phyloP scores from a whole-genome alignment of 1,140 invertebrate genomes.

The Drosophila teissieri region DNA sequence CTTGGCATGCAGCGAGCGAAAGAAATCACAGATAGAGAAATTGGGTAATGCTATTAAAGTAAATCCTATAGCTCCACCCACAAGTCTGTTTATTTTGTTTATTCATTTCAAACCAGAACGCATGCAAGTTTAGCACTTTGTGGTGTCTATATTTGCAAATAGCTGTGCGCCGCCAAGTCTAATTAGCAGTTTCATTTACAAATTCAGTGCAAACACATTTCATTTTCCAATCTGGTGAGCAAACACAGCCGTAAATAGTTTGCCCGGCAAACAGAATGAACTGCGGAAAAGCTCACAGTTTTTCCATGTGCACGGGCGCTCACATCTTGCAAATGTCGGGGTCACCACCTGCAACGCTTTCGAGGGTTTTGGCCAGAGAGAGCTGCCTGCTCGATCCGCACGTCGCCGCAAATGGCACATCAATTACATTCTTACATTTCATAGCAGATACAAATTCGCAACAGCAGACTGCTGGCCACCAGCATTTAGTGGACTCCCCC shows the following conservation, averaged over 20 bases:
- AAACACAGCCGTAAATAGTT: neutral
- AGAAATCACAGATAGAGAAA: constrained; percentile 14
- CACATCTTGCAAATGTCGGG: constrained; percentile 13
- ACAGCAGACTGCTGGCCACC: constrained; percentile 39
- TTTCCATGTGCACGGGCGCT: constrained; percentile 1
- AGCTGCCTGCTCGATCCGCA: constrained; percentile 27
- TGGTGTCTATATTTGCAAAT: neutral
- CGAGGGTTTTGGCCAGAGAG: constrained; percentile 1
- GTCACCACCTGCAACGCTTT: constrained; percentile 30
- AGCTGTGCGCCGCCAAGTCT: neutral
- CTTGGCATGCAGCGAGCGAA: constrained; percentile 40
- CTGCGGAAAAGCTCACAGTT: constrained; percentile 1
- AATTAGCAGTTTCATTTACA: neutral
- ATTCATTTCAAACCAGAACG: neutral
- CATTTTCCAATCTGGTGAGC: neutral
- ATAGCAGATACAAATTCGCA: constrained; percentile 73
- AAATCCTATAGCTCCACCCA: too few relatives aligned
- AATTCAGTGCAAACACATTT: neutral
- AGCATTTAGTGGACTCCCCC: constrained; percentile 37
- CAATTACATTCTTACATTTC: constrained; percentile 74
- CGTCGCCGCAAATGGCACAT: constrained; percentile 71
- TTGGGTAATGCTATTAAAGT: neutral
- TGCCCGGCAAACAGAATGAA: neutral
- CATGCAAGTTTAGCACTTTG: too few relatives aligned
- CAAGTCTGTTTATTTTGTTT: neutral